These are phyloP conservation scores for Stenodera caucasica DNA, from an alignment of 2,888 invertebrate genomes.

Conservation along the genomic window DNA sequence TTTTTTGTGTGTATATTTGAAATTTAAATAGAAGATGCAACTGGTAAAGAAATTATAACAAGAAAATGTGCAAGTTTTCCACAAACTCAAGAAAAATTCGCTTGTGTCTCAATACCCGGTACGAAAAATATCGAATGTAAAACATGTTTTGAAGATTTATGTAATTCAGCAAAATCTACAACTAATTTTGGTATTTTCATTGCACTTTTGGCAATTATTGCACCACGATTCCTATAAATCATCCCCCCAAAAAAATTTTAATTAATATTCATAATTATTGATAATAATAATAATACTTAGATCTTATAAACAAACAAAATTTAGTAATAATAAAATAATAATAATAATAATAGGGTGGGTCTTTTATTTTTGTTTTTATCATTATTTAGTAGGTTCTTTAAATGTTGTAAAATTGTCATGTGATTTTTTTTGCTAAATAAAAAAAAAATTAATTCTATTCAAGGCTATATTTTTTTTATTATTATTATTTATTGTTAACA, in stretches of 20 bases:
- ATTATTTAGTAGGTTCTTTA: too few relatives aligned
- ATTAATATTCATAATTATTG: too few relatives aligned
- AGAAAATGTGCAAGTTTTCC: slow-evolving; percentile 18
- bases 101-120: slow-evolving; percentile 3
- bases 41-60: slow-evolving; percentile 10
- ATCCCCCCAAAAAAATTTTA: too few relatives aligned
- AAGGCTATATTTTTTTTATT: too few relatives aligned
- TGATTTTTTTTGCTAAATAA: too few relatives aligned
- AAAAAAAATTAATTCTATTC: too few relatives aligned
- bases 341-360: too few relatives aligned
- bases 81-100: slow-evolving; percentile 6
- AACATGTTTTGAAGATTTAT: slow-evolving; percentile 18
- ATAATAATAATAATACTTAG: not conserved
- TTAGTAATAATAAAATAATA: too few relatives aligned
- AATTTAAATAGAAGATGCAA: slow-evolving; percentile 8
- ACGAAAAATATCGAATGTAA: slow-evolving; percentile 9
- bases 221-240: slow-evolving; percentile 16
- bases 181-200: slow-evolving; percentile 10
- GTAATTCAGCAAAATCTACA: slow-evolving; percentile 12
- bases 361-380: too few relatives aligned
- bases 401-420: too few relatives aligned
- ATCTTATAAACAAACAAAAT: not conserved
- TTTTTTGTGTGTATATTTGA: too few relatives aligned
- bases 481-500: too few relatives aligned
- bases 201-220: slow-evolving; percentile 10